Percentiles rank a stretch among this genome's conserved stretches.
phyloP scores from a whole-genome alignment of 2,888 invertebrate species.

The Lucinisca nassula region DNA sequence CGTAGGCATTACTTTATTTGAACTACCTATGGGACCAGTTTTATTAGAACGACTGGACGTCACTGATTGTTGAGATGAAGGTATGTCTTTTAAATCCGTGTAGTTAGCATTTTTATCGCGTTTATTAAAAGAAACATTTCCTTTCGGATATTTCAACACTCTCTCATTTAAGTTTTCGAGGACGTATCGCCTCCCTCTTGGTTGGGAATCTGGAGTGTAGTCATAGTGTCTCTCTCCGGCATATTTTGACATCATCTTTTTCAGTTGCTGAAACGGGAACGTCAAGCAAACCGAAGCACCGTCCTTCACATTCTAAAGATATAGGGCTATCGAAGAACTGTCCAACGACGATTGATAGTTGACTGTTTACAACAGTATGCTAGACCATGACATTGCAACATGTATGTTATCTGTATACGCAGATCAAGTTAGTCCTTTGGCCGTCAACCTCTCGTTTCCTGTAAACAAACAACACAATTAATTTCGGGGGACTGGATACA shows the following conservation, averaged over 20 bases:
- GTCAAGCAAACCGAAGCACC: too few relatives aligned
- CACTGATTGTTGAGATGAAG: conserved; percentile 44
- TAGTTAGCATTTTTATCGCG: conserved; percentile 6
- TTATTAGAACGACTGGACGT: conserved; percentile 37
- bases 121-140: background rate
- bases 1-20: conserved; percentile 63
- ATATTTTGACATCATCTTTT: conserved; percentile 61
- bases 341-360: too few relatives aligned
- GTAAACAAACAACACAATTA: too few relatives aligned
- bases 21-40: conserved; percentile 47
- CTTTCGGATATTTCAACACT: conserved; percentile 26
- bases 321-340: too few relatives aligned
- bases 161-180: conserved; percentile 61
- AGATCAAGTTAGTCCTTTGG: too few relatives aligned
- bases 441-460: too few relatives aligned
- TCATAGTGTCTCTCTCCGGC: conserved; percentile 37
- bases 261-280: too few relatives aligned
- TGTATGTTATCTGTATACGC: too few relatives aligned
- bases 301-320: too few relatives aligned
- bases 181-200: conserved; percentile 59
- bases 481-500: too few relatives aligned
- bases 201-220: conserved; percentile 49
- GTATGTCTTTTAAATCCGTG: conserved; percentile 41
- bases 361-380: too few relatives aligned
- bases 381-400: too few relatives aligned